Conservation (phyloP, 1,140 invertebrate species). For the Eubasilissa regina region DNA sequence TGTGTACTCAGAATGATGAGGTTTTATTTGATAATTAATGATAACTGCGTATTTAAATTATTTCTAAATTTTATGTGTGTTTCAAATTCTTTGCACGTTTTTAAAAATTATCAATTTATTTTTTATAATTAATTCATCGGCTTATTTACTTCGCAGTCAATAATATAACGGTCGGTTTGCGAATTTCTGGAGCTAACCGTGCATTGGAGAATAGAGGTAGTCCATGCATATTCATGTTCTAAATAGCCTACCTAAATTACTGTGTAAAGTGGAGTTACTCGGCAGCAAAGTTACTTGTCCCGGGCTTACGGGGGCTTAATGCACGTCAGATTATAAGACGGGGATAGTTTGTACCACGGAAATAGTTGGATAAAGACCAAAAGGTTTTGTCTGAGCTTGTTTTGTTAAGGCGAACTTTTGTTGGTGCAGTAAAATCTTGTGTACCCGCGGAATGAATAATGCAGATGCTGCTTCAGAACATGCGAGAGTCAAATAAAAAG, state of each 20-base stretch:
- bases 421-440: constrained; percentile 21
- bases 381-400: constrained; percentile 28
- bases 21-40: too few relatives aligned
- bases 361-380: constrained; percentile 36
- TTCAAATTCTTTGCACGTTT: too few relatives aligned
- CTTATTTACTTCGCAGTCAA: too few relatives aligned
- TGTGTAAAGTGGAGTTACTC: constrained; percentile 30
- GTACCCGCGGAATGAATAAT: constrained; percentile 22
- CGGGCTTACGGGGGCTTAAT: constrained; percentile 35
- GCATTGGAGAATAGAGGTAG: neutral
- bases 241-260: constrained; percentile 35
- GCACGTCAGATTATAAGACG: constrained; percentile 39
- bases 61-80: too few relatives aligned
- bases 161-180: too few relatives aligned
- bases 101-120: too few relatives aligned
- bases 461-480: constrained; percentile 2
- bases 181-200: neutral
- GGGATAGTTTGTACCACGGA: neutral
- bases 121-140: too few relatives aligned
- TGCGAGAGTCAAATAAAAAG: too few relatives aligned
- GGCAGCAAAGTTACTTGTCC: constrained; percentile 28
- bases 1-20: too few relatives aligned
- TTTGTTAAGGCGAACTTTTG: constrained; percentile 7
- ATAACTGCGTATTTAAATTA: too few relatives aligned
- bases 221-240: constrained; percentile 38